phyloP scores from a whole-genome alignment of 2,797 vertebrate species.

The Orientallactaga sibirica region DNA sequence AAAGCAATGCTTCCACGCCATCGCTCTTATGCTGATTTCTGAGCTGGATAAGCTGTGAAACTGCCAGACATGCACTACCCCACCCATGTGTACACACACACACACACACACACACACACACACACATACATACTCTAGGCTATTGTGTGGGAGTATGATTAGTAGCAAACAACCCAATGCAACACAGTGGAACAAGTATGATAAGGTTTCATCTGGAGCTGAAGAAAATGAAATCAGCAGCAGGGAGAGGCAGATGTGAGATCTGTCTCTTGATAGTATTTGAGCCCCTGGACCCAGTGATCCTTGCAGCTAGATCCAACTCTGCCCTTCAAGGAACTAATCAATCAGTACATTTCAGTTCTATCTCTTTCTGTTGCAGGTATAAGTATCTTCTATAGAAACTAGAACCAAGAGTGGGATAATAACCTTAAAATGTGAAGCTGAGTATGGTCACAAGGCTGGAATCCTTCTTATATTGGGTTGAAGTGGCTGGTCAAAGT shows the following conservation, averaged over 20 bases:
- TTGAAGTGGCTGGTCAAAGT: neutral
- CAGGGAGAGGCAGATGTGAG: neutral
- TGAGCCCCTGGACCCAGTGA: neutral
- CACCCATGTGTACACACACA: no score
- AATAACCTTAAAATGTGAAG: conserved; percentile 6
- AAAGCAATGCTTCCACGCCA: neutral
- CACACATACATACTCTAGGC: no score
- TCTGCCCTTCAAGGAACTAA: neutral
- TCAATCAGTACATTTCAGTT: conserved; percentile 1
- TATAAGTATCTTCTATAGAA: neutral
- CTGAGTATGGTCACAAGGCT: neutral
- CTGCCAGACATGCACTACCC: no score
- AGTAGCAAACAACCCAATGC: no score
- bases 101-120: no score
- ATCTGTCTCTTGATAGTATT: neutral
- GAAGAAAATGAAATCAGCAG: neutral
- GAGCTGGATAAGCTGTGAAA: no score
- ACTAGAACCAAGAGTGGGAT: neutral
- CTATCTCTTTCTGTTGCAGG: conserved; percentile 15
- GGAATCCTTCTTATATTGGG: neutral
- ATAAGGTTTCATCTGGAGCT: neutral
- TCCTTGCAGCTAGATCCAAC: neutral
- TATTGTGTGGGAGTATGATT: no score
- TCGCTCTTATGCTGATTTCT: neutral
- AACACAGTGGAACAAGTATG: neutral